Evolutionary conservation across 1,140 invertebrate species (phyloP).

Genomic region (Belonocnema kinseyi): DNA sequence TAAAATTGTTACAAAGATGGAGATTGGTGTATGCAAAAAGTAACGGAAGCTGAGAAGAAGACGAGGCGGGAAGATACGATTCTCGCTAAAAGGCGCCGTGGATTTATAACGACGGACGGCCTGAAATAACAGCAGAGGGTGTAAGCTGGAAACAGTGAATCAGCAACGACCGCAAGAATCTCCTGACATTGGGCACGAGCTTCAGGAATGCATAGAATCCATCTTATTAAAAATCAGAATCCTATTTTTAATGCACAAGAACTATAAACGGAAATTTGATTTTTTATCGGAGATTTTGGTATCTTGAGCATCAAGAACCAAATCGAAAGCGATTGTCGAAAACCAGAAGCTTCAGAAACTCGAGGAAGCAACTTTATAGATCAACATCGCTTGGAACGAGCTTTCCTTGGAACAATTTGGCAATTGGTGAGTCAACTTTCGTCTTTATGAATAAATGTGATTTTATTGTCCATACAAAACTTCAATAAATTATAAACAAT

Average conservation of each 20-base stretch:
- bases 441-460: neutral
- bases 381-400: slow-evolving; percentile 32
- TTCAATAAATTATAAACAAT: neutral
- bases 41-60: slow-evolving; percentile 16
- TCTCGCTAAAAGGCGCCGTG: slow-evolving; percentile 15
- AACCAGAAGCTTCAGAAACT: slow-evolving; percentile 57
- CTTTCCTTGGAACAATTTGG: slow-evolving; percentile 52
- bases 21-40: slow-evolving; percentile 5
- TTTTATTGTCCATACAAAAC: slow-evolving; percentile 6
- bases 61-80: slow-evolving; percentile 29
- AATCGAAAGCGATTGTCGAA: slow-evolving; percentile 46
- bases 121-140: slow-evolving; percentile 28
- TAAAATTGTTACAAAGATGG: too few relatives aligned
- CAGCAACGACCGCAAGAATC: slow-evolving; percentile 12
- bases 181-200: neutral
- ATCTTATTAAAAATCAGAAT: slow-evolving; percentile 13
- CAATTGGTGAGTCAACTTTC: slow-evolving; percentile 47
- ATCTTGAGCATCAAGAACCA: neutral
- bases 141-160: slow-evolving; percentile 27
- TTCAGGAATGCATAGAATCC: slow-evolving; percentile 12
- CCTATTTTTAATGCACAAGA: neutral
- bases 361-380: neutral
- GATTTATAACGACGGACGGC: slow-evolving; percentile 23
- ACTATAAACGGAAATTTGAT: neutral
- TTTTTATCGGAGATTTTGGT: neutral